These are phyloP conservation scores for Monoplex corrugatus DNA, from an alignment of 2,888 invertebrate genomes.

Conservation along the genomic window DNA sequence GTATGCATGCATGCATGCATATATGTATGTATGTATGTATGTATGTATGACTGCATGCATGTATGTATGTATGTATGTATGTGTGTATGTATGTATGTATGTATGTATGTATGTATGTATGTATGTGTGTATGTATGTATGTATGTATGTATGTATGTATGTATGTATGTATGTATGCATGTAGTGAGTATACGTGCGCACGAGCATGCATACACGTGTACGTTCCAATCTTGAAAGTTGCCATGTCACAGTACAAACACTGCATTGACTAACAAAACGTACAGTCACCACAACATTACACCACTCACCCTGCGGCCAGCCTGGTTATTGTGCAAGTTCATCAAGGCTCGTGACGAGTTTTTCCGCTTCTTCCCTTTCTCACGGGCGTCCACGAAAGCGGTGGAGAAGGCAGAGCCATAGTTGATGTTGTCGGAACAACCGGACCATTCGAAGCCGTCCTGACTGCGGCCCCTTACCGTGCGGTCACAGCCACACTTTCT, in stretches of 20 bases:
- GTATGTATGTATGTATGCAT: background rate
- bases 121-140: background rate
- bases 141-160: background rate
- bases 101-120: background rate
- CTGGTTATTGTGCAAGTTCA: constrained; percentile 98
- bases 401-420: constrained; percentile 87
- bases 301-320: constrained; percentile 94
- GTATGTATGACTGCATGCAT: background rate
- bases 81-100: background rate
- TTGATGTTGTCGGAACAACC: constrained; percentile 95
- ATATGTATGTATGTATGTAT: background rate
- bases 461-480: constrained; percentile 87
- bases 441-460: constrained; percentile 92
- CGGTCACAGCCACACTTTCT: constrained; percentile 95
- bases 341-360: constrained; percentile 92
- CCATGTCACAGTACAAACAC: no score
- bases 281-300: background rate
- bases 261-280: no score
- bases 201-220: background rate
- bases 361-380: constrained; percentile 91
- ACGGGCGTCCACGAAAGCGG: constrained; percentile 94
- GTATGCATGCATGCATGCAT: background rate
- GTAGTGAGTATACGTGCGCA: background rate
- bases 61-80: background rate
- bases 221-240: background rate